Percentiles rank a stretch among this genome's conserved stretches.
These are phyloP conservation scores for Augochlorella aurata DNA, from an alignment of 2,888 invertebrate species.

Conservation along the genomic window DNA sequence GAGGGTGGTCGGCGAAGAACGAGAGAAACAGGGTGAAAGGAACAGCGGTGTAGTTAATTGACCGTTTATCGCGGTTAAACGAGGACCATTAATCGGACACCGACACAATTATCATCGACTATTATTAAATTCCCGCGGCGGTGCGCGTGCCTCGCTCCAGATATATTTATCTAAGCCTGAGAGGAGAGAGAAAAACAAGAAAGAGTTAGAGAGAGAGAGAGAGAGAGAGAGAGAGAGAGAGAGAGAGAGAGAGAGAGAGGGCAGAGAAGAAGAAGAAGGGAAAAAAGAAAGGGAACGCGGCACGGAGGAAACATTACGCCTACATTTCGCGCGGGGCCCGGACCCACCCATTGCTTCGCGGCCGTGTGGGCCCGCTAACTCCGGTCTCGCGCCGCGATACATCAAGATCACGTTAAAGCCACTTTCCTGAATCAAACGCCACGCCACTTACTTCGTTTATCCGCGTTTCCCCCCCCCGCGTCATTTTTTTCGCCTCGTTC, in stretches of 20 bases:
- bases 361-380: conserved; percentile 51
- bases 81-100: conserved; percentile 58
- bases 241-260: conserved; percentile 5
- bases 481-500: neutral
- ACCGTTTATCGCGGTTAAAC: conserved; percentile 57
- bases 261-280: neutral
- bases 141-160: conserved; percentile 18
- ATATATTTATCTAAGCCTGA: conserved; percentile 43
- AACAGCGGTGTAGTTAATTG: conserved; percentile 45
- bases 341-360: conserved; percentile 62
- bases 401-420: conserved; percentile 66
- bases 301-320: conserved; percentile 57
- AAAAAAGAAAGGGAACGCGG: conserved; percentile 17
- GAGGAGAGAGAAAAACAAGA: neutral
- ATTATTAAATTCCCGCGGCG: conserved; percentile 56
- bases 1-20: neutral
- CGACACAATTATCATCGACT: conserved; percentile 62
- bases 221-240: conserved; percentile 12
- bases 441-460: conserved; percentile 54
- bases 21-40: neutral
- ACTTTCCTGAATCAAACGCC: conserved; percentile 65
- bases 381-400: conserved; percentile 56
- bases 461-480: conserved; percentile 30
- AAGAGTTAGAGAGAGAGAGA: neutral
- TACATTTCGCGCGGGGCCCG: conserved; percentile 61